Percentiles rank a stretch among this genome's conserved stretches.
phyloP scores from a whole-genome alignment of 2,888 invertebrate genomes.

The Belgica antarctica region DNA sequence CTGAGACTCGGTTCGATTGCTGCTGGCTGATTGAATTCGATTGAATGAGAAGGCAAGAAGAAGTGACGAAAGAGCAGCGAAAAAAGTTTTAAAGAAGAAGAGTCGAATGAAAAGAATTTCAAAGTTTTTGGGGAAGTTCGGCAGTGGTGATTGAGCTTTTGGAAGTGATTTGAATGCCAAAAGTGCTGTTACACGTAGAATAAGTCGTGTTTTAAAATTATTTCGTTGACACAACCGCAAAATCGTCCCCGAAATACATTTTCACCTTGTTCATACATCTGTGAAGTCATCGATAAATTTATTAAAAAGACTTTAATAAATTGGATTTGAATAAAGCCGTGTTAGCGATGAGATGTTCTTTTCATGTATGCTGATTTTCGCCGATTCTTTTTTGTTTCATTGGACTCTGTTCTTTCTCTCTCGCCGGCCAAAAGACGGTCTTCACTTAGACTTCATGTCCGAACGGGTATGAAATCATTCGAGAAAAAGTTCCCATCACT shows the following conservation, averaged over 20 bases:
- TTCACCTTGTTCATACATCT: conserved; percentile 6
- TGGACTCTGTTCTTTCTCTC: conserved; percentile 7
- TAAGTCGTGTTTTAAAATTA: too few relatives aligned
- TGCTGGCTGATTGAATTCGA: neutral
- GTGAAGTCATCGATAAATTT: conserved; percentile 42
- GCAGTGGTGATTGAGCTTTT: too few relatives aligned
- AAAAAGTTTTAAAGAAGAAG: neutral
- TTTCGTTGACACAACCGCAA: too few relatives aligned
- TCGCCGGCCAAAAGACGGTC: neutral
- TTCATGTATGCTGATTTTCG: too few relatives aligned
- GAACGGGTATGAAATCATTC: neutral
- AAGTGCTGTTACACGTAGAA: too few relatives aligned
- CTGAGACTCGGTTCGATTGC: neutral
- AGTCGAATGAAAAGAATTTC: conserved; percentile 3
- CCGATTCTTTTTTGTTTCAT: too few relatives aligned
- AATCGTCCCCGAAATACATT: neutral
- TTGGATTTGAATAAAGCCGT: conserved; percentile 37
- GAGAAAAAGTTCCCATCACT: neutral
- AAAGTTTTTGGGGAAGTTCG: too few relatives aligned
- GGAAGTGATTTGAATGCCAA: too few relatives aligned
- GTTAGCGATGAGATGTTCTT: neutral
- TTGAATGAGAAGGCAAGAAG: conserved; percentile 17
- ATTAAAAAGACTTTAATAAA: conserved; percentile 35
- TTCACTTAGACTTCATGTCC: too few relatives aligned
- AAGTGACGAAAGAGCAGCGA: conserved; percentile 31